Evolutionary conservation across 2,113 vertebrate species (phyloP).

Genomic region (Pelecanus crispus): DNA sequence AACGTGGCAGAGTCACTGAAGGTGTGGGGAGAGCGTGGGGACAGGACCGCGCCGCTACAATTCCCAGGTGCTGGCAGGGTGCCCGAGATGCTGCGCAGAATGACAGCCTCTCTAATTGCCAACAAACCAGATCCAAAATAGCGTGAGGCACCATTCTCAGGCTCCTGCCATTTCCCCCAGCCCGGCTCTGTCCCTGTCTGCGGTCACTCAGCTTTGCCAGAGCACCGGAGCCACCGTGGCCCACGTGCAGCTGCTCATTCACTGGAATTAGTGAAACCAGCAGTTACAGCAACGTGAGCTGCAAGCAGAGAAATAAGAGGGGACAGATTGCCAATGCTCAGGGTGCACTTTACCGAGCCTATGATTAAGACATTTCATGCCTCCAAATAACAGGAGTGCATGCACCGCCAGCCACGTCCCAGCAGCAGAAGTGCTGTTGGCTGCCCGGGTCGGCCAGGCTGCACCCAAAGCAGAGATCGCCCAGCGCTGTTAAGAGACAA

Average conservation of each 20-base stretch:
- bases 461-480: neutral
- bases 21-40: neutral
- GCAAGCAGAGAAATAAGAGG: neutral
- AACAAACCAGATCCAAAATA: neutral
- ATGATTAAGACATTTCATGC: neutral
- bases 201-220: neutral
- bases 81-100: rapidly evolving
- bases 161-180: neutral
- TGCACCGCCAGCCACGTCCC: rapidly evolving
- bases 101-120: neutral
- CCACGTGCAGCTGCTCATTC: neutral
- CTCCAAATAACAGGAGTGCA: neutral
- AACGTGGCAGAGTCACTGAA: neutral
- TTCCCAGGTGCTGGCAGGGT: neutral
- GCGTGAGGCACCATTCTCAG: neutral
- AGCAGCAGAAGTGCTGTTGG: rapidly evolving
- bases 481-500: neutral
- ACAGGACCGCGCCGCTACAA: rapidly evolving
- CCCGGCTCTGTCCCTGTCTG: neutral
- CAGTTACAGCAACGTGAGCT: neutral
- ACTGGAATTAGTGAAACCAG: neutral
- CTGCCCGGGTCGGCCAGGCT: neutral
- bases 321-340: neutral
- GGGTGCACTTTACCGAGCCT: neutral
- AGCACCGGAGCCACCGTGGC: neutral